phyloP scores from a whole-genome alignment of 2,797 vertebrate genomes.

The Morelia viridis region DNA sequence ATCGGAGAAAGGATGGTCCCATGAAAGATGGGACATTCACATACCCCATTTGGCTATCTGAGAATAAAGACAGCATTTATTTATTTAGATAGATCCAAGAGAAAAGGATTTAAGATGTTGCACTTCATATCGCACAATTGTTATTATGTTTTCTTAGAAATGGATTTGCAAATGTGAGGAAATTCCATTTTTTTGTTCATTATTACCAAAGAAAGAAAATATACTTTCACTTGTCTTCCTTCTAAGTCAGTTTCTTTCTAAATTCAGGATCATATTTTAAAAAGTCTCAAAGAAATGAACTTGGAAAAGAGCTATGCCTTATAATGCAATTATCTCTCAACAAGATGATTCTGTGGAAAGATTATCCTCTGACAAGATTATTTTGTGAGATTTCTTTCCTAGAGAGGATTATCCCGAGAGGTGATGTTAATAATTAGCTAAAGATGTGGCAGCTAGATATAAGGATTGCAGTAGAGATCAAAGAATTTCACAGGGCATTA shows the following conservation, averaged over 20 bases:
- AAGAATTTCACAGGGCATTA: conserved; percentile 28
- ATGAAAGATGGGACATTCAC: background rate
- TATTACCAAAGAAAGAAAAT: no score
- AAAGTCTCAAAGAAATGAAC: background rate
- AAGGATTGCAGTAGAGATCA: conserved; percentile 27
- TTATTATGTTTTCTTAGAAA: background rate
- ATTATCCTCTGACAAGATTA: conserved; percentile 64
- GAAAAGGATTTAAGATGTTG: background rate
- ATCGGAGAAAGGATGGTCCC: background rate
- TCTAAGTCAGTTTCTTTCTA: conserved; percentile 3
- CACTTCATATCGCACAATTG: background rate
- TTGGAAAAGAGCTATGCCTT: conserved; percentile 8
- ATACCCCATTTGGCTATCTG: background rate
- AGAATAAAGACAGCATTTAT: background rate
- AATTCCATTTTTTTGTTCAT: background rate
- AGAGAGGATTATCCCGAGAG: conserved; percentile 42
- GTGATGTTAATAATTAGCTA: conserved; percentile 55
- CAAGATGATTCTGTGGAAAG: conserved; percentile 46
- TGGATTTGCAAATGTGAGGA: background rate
- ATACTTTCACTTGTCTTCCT: background rate
- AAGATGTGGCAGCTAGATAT: conserved; percentile 38
- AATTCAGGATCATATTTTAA: background rate
- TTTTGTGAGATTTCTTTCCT: conserved; percentile 43
- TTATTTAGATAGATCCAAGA: background rate
- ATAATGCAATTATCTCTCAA: conserved; percentile 55